phyloP scores from a whole-genome alignment of 2,888 invertebrate species.

The Criorhina ranunculi region DNA sequence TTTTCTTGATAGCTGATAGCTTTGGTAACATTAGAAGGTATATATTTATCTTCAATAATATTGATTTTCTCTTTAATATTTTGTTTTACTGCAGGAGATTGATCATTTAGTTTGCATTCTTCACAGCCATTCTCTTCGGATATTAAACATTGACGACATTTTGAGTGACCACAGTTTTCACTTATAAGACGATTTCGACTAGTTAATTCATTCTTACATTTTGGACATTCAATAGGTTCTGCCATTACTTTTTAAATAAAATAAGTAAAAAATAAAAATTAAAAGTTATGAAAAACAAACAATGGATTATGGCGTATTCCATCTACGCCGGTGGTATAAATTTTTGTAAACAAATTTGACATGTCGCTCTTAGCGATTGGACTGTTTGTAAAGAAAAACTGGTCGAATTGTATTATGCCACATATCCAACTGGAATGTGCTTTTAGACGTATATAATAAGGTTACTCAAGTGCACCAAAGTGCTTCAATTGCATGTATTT shows the following conservation, averaged over 20 bases:
- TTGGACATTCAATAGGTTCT: constrained; percentile 85
- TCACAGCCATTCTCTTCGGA: constrained; percentile 88
- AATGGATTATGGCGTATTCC: neutral
- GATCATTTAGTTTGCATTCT: constrained; percentile 78
- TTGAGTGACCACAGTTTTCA: constrained; percentile 90
- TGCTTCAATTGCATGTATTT: no score
- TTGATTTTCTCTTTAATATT: constrained; percentile 7
- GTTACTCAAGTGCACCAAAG: no score
- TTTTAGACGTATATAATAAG: no score
- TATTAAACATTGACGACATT: constrained; percentile 90
- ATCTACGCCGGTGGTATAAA: constrained; percentile 1
- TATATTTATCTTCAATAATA: constrained; percentile 27
- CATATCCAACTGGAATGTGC: no score
- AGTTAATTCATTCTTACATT: constrained; percentile 86
- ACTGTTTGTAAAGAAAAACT: neutral
- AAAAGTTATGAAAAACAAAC: neutral
- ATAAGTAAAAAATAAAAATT: neutral
- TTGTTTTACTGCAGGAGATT: neutral
- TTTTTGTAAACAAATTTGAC: neutral
- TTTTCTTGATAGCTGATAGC: constrained; percentile 84
- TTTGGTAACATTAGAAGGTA: neutral
- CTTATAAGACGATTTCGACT: constrained; percentile 88
- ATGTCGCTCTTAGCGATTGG: neutral
- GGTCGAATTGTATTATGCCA: neutral
- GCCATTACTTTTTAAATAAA: constrained; percentile 39